Percentiles rank a stretch among this genome's conserved stretches.
Conservation (phyloP, 2,113 vertebrate species). For the Trinectes maculatus region DNA sequence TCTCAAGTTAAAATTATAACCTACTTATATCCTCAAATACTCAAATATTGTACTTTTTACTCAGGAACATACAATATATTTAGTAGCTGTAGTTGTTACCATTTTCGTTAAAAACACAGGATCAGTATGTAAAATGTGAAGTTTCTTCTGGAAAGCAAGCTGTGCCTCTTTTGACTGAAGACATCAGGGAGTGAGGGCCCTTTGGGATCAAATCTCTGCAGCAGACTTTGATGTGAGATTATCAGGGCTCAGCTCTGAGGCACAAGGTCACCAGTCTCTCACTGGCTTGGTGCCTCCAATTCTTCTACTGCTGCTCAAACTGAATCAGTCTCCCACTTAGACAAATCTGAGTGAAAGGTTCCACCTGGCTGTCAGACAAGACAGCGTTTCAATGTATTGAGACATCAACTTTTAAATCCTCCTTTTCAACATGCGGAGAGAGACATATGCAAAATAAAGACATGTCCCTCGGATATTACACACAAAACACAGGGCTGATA, state of each 20-base stretch:
- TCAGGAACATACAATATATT: too few species aligned
- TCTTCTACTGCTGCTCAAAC: constrained; percentile 37
- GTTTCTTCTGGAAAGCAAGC: constrained; percentile 29
- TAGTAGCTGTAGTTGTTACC: background rate
- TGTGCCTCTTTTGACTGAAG: constrained; percentile 22
- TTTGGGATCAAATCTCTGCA: constrained; percentile 40
- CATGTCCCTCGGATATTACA: constrained; percentile 2
- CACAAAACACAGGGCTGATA: background rate
- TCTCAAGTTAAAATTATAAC: too few species aligned
- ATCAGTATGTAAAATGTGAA: background rate
- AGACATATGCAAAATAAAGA: constrained; percentile 10
- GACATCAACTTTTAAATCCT: constrained; percentile 60
- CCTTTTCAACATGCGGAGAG: constrained; percentile 26
- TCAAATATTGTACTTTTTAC: too few species aligned
- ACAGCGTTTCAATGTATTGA: constrained; percentile 40
- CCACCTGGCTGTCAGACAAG: constrained; percentile 47
- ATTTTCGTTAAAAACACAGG: background rate
- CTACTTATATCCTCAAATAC: too few species aligned
- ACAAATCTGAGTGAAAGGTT: constrained; percentile 40
- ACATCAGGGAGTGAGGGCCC: constrained; percentile 22
- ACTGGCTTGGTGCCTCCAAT: constrained; percentile 30
- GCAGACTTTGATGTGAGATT: constrained; percentile 77
- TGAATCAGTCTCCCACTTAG: constrained; percentile 46
- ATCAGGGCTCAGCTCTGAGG: constrained; percentile 59
- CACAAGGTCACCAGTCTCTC: constrained; percentile 65